Evolutionary conservation across 2,113 vertebrate species (phyloP).

Genomic region (Marmota monax): DNA sequence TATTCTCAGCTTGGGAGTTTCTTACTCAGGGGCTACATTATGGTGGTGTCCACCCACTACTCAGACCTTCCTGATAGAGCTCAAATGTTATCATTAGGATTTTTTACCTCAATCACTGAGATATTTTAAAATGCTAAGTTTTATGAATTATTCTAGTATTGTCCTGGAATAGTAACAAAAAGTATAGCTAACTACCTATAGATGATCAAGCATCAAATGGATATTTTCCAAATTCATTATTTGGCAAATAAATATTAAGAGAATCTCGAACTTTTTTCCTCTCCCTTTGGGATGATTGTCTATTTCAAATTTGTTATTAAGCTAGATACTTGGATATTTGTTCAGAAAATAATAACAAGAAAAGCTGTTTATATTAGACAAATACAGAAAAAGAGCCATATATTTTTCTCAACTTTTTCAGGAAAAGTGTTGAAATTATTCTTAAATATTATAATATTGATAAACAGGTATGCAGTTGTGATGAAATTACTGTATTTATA

Average conservation of each 20-base stretch:
- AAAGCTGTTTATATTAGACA: not conserved
- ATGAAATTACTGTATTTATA: not conserved
- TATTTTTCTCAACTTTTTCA: not conserved
- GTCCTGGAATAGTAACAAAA: not conserved
- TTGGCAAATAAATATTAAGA: not conserved
- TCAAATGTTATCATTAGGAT: not conserved
- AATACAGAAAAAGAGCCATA: not conserved
- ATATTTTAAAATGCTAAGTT: not conserved
- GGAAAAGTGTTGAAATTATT: not conserved
- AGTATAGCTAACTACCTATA: not conserved
- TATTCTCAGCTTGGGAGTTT: rapidly evolving
- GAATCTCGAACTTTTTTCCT: not conserved
- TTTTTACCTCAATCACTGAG: not conserved
- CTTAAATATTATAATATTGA: conserved; percentile 11
- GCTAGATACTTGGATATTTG: not conserved
- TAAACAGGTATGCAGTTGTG: not conserved
- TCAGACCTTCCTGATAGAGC: not conserved
- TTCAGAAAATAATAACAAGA: not conserved
- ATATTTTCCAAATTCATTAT: not conserved
- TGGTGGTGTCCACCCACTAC: not conserved
- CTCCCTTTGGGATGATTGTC: not conserved
- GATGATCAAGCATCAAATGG: not conserved
- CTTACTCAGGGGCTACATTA: not conserved
- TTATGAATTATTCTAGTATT: not conserved
- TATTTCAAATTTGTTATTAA: not conserved